phyloP scores from a whole-genome alignment of 2,888 invertebrate genomes.

The Megamerina dolium region DNA sequence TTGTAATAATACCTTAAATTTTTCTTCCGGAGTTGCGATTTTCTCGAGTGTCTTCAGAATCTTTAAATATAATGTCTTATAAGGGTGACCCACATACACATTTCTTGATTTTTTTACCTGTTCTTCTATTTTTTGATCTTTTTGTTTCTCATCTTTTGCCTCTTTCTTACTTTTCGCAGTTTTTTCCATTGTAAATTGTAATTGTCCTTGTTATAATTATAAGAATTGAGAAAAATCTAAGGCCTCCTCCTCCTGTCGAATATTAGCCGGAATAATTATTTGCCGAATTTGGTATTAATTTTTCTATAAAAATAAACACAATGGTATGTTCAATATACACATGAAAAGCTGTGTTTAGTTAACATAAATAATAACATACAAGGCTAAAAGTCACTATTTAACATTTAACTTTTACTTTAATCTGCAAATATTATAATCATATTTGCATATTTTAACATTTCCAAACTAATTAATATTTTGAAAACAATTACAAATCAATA shows the following conservation, averaged over 20 bases:
- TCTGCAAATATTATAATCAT: no score
- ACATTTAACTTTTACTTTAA: no score
- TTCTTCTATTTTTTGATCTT: slow-evolving; percentile 46
- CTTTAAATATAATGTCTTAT: slow-evolving; percentile 5
- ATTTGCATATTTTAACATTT: no score
- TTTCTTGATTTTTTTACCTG: slow-evolving; percentile 26
- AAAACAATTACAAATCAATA: no score
- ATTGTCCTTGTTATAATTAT: no score
- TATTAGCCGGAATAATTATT: no score
- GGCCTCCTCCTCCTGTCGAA: no score
- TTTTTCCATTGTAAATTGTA: slow-evolving; percentile 46
- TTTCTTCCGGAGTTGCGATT: slow-evolving; percentile 30
- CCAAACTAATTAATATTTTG: no score
- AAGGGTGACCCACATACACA: neutral
- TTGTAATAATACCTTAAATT: slow-evolving; percentile 33
- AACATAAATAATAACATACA: no score
- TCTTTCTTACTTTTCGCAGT: slow-evolving; percentile 47
- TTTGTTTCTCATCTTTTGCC: slow-evolving; percentile 50
- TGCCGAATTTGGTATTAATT: neutral
- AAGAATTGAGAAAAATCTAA: no score
- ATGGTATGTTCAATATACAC: slow-evolving; percentile 6
- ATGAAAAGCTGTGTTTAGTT: slow-evolving; percentile 1
- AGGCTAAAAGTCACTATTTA: no score
- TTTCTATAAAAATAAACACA: slow-evolving; percentile 10
- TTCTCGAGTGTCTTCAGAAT: slow-evolving; percentile 35